phyloP scores from a whole-genome alignment of 2,113 vertebrate species.

The Bos javanicus region DNA sequence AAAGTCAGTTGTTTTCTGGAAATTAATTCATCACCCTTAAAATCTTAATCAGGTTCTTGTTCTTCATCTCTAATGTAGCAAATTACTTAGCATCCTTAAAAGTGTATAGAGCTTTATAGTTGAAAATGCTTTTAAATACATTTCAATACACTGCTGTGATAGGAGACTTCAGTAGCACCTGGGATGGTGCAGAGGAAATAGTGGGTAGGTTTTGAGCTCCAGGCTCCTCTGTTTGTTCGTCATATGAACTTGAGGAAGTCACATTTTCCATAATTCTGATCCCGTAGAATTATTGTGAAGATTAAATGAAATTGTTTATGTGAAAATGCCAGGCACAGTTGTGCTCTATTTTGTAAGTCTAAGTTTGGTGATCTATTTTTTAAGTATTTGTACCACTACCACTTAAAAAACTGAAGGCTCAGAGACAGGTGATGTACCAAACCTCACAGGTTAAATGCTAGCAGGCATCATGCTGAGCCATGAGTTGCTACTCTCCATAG shows the following conservation, averaged over 20 bases:
- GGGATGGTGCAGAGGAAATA: background rate
- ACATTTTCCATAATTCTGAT: background rate
- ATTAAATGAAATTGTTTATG: background rate
- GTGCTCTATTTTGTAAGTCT: background rate
- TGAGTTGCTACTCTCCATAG: background rate
- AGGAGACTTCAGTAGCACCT: background rate
- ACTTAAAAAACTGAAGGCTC: background rate
- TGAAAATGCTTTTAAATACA: constrained; percentile 6
- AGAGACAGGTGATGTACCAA: background rate
- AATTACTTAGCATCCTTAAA: background rate
- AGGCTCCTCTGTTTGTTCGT: background rate
- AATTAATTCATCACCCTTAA: constrained; percentile 14
- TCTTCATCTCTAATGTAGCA: background rate
- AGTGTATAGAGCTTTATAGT: background rate
- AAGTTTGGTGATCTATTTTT: background rate
- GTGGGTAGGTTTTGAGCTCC: background rate
- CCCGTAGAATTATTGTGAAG: background rate
- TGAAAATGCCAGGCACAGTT: background rate
- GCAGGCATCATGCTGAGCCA: background rate
- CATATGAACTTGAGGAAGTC: background rate
- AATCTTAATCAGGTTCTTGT: background rate
- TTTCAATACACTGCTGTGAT: background rate
- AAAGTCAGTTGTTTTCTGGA: background rate
- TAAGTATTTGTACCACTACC: background rate
- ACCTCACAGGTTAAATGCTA: background rate